Base-by-base conservation (phyloP, 2,888 invertebrate species). In the Apodemia mormo region DNA sequence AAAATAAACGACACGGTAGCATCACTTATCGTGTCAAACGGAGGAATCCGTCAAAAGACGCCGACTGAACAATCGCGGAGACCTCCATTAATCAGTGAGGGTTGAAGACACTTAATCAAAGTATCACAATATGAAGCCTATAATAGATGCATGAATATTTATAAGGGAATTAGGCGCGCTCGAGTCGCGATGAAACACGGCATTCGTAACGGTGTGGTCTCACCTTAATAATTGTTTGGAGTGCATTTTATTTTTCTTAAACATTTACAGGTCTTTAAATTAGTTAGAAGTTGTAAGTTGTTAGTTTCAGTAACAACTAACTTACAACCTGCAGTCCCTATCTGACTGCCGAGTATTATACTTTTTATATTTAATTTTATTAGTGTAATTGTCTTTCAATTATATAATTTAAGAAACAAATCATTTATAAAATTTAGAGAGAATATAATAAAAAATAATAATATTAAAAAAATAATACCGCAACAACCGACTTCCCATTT, bases 101-200 rank as follows among this genome's bases (percentile, higher is more conserved):
- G 87, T 82, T 79, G 82, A 73, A 81, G 87, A 85, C 85, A 87
- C 88, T 92, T 91, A 89, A 92, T 92, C 92, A 92, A 90, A 90
- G 90, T 89, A 90, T 90, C 90, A 90, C 90, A 86, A 88, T 89
- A 87, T 86, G 83, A 80, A 81, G 82, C 81, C 82, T 84, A 86
- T 86, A 88, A 86, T 84, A 85, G 81, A 76, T 75, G 77, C 83
- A 90, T 92, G 92, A 92, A 92, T 92, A 92, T 92, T 90, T 91
- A 92, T 92, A 83, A 86, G 85, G 76, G 81, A 82, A 88, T 89
- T 87, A 86, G 88, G 79, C 79, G 76, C 84, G 85, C 82, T 82
- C 79, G 80, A 77, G 81, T 79, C 81, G 82, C 75, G 75, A 14
- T 61, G 61, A 61, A 61, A 61, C 61, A 78, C 77, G 76, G 77